phyloP scores from a whole-genome alignment of 2,113 vertebrate species.

The Triplophysa dalaica region DNA sequence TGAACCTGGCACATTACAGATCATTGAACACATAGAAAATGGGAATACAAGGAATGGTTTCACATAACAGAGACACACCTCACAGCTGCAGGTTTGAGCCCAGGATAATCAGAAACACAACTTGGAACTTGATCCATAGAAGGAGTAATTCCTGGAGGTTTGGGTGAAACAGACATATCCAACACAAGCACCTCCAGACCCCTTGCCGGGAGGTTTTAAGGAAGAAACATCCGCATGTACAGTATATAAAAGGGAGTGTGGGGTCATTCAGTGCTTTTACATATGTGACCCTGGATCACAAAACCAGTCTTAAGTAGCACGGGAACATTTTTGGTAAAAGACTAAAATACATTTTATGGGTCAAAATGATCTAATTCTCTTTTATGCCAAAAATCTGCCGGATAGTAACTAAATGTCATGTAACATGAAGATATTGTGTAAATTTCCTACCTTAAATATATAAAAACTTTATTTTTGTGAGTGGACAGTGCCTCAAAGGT shows the following conservation, averaged over 20 bases:
- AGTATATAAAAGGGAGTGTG: constrained; percentile 11
- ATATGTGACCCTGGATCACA: neutral
- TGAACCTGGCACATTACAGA: neutral
- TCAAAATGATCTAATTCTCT: too few relatives aligned
- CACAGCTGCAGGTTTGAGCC: constrained; percentile 35
- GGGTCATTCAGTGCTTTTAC: constrained; percentile 25
- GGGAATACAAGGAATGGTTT: constrained; percentile 20
- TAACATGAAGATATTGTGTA: too few relatives aligned
- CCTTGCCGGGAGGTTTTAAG: constrained; percentile 44
- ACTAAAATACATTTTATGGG: too few relatives aligned
- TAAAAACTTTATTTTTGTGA: too few relatives aligned
- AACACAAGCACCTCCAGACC: constrained; percentile 53
- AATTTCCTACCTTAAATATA: too few relatives aligned
- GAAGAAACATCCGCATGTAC: constrained; percentile 18
- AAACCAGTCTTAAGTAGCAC: too few relatives aligned
- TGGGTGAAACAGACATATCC: constrained; percentile 40
- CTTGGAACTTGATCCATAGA: constrained; percentile 44
- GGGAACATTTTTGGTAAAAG: too few relatives aligned
- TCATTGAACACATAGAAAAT: constrained; percentile 23
- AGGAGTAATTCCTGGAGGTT: constrained; percentile 46
- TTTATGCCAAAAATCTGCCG: too few relatives aligned
- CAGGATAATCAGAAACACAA: constrained; percentile 44
- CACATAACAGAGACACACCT: constrained; percentile 35
- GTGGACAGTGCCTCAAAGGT: too few relatives aligned
- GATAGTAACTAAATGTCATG: too few relatives aligned